These are phyloP conservation scores for Luscinia luscinia DNA, from an alignment of 2,797 vertebrate genomes.

Conservation along the genomic window DNA sequence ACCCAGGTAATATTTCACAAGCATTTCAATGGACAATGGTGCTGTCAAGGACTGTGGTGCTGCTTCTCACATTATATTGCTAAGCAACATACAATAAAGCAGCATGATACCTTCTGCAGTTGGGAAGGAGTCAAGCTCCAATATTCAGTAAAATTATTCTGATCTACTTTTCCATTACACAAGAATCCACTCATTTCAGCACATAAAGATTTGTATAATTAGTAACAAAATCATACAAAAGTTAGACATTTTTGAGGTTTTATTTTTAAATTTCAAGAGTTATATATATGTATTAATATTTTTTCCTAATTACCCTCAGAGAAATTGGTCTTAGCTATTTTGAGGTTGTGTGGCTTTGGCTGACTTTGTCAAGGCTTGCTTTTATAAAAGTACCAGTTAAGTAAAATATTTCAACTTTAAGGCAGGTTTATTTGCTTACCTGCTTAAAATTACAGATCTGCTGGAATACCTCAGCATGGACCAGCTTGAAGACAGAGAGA, in stretches of 20 bases:
- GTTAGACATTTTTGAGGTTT: background rate
- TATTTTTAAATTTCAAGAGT: background rate
- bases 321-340: background rate
- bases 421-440: background rate
- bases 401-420: background rate
- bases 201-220: conserved; percentile 2
- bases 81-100: conserved; percentile 73
- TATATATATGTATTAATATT: background rate
- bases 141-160: conserved; percentile 39
- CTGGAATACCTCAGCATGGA: background rate
- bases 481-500: background rate
- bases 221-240: background rate
- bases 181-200: background rate
- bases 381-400: background rate
- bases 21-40: conserved; percentile 67
- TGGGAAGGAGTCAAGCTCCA: conserved; percentile 52
- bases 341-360: background rate
- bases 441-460: background rate
- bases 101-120: conserved; percentile 58
- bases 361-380: background rate
- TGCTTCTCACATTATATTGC: conserved; percentile 69
- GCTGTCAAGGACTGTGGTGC: conserved; percentile 67
- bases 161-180: background rate
- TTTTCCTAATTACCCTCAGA: background rate
- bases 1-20: conserved; percentile 66